phyloP scores from a whole-genome alignment of 2,113 vertebrate species.

The Panthera uncia region DNA sequence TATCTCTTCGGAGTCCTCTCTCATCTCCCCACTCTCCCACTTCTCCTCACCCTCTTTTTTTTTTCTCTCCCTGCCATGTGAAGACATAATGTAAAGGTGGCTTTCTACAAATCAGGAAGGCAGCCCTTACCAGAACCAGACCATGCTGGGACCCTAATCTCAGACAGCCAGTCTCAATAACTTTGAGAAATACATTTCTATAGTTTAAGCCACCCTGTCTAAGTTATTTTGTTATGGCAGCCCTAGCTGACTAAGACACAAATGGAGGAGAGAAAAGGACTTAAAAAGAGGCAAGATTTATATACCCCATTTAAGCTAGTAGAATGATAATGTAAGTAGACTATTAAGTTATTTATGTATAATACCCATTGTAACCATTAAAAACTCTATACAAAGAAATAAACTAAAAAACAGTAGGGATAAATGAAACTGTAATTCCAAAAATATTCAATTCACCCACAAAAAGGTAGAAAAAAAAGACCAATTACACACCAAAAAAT shows the following conservation, averaged over 20 bases:
- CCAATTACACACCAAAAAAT: background rate
- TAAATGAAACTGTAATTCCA: background rate
- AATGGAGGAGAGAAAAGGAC: background rate
- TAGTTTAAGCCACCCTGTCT: background rate
- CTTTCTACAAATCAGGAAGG: background rate
- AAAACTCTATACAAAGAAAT: background rate
- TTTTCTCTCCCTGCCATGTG: background rate
- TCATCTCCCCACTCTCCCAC: background rate
- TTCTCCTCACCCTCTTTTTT: background rate
- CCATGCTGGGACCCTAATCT: rapidly evolving
- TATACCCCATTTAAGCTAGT: background rate
- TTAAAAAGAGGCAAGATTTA: background rate
- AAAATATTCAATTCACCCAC: background rate
- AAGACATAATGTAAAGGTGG: background rate
- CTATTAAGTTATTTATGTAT: background rate
- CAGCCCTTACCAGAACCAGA: background rate
- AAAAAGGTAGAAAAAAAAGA: background rate
- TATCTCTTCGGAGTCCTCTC: background rate
- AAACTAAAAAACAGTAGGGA: background rate
- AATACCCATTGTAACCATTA: background rate
- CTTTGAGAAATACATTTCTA: background rate
- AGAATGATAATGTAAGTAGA: background rate
- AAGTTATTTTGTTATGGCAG: background rate
- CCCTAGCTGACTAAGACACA: background rate
- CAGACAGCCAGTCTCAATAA: background rate